Evolutionary conservation across 1,140 invertebrate species (phyloP).

Genomic region (Brachionus manjavacas): DNA sequence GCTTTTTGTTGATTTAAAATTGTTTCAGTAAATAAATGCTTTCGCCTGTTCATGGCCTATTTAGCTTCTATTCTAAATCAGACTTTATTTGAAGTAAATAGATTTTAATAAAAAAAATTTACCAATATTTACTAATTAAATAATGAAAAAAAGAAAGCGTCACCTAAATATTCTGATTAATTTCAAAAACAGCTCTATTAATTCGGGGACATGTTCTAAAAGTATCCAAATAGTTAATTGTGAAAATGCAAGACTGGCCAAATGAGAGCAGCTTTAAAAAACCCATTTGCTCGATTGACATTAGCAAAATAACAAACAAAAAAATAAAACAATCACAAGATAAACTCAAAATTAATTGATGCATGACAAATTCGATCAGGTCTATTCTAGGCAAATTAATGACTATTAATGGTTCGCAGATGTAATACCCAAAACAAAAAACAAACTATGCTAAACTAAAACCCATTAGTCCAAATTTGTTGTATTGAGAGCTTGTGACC

Average conservation of each 20-base stretch:
- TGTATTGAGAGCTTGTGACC: not conserved
- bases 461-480: not conserved
- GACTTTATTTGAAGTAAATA: not conserved
- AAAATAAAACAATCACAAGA: not conserved
- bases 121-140: not conserved
- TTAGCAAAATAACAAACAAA: not conserved
- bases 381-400: not conserved
- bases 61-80: not conserved
- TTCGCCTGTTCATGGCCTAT: not conserved
- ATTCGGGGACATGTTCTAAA: not conserved
- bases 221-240: not conserved
- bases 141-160: not conserved
- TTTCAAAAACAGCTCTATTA: not conserved
- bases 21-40: not conserved
- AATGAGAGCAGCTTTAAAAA: not conserved
- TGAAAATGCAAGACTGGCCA: not conserved
- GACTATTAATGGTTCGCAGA: not conserved
- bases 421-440: not conserved
- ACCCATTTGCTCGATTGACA: not conserved
- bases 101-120: not conserved
- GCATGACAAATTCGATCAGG: not conserved
- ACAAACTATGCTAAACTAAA: not conserved
- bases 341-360: slow-evolving; percentile 1
- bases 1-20: not conserved
- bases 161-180: not conserved